Evolutionary conservation across 2,888 invertebrate species (phyloP).

Genomic region (Lochmaea crataegi): DNA sequence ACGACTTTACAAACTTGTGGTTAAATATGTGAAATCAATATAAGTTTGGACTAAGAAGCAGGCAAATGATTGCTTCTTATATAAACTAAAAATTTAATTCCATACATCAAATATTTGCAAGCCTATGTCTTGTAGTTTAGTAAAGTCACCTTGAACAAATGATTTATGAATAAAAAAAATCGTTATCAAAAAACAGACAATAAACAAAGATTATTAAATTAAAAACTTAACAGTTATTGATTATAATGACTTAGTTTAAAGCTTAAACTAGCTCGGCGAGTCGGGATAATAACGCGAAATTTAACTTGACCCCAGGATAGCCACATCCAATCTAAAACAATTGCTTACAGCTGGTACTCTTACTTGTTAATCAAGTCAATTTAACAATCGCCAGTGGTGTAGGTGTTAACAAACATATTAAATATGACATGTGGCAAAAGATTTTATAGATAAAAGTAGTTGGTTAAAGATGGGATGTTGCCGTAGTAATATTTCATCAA

Average conservation of each 20-base stretch:
- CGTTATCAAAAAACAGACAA: neutral
- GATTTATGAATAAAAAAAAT: neutral
- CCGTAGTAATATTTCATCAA: too few species aligned
- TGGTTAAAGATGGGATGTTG: too few species aligned
- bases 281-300: constrained; percentile 40
- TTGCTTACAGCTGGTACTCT: constrained; percentile 60
- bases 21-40: too few species aligned
- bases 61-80: too few species aligned
- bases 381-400: constrained; percentile 48
- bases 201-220: constrained; percentile 9
- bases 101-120: too few species aligned
- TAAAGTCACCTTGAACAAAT: neutral
- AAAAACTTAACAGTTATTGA: constrained; percentile 22
- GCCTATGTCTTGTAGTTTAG: too few species aligned
- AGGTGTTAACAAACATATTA: constrained; percentile 3
- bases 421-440: neutral
- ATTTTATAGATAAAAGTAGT: too few species aligned
- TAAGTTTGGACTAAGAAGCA: too few species aligned
- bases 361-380: constrained; percentile 60
- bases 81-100: too few species aligned
- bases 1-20: too few species aligned
- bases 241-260: constrained; percentile 32
- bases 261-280: constrained; percentile 38
- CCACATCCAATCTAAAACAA: constrained; percentile 61
- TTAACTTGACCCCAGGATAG: constrained; percentile 54